Evolutionary conservation across 2,888 invertebrate genomes (phyloP).

Genomic region (Corythucha ciliata): DNA sequence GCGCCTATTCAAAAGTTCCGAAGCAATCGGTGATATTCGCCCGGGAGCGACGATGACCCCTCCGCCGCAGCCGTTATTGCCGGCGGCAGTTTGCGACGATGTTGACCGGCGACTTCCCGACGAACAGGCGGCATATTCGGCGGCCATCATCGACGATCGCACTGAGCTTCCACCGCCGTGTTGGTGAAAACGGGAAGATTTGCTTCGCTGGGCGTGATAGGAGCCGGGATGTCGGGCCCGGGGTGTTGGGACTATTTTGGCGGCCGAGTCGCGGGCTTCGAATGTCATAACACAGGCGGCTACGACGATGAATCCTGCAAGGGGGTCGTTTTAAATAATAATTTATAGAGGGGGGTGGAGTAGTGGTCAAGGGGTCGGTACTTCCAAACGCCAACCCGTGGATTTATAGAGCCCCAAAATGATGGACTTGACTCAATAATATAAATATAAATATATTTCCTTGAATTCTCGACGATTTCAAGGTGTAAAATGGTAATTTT

Average conservation of each 20-base stretch:
- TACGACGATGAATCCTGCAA: conserved; percentile 81
- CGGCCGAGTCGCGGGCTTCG: conserved; percentile 89
- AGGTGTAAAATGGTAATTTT: too few relatives aligned
- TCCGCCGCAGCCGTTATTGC: conserved; percentile 35
- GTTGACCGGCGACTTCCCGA: conserved; percentile 39
- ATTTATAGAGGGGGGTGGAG: too few relatives aligned
- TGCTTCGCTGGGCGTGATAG: conserved; percentile 17
- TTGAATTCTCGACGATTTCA: too few relatives aligned
- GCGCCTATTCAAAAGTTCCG: too few relatives aligned
- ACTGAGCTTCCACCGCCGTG: too few relatives aligned
- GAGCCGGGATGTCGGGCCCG: conserved; percentile 27
- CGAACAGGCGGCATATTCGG: conserved; percentile 39
- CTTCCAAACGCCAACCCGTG: too few relatives aligned
- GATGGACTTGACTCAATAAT: too few relatives aligned
- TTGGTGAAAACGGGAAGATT: conserved; percentile 25
- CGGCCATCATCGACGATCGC: conserved; percentile 28
- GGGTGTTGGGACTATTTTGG: conserved; percentile 74
- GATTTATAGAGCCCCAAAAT: too few relatives aligned
- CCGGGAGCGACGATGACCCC: conserved; percentile 40
- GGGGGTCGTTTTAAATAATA: too few relatives aligned
- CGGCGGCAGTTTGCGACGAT: conserved; percentile 29
- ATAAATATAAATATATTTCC: too few relatives aligned
- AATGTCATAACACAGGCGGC: conserved; percentile 99
- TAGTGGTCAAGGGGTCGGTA: too few relatives aligned
- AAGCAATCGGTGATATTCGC: conserved; percentile 37